These are phyloP conservation scores for Liopterus haemorrhoidalis DNA, from an alignment of 2,888 invertebrate genomes.

Conservation along the genomic window DNA sequence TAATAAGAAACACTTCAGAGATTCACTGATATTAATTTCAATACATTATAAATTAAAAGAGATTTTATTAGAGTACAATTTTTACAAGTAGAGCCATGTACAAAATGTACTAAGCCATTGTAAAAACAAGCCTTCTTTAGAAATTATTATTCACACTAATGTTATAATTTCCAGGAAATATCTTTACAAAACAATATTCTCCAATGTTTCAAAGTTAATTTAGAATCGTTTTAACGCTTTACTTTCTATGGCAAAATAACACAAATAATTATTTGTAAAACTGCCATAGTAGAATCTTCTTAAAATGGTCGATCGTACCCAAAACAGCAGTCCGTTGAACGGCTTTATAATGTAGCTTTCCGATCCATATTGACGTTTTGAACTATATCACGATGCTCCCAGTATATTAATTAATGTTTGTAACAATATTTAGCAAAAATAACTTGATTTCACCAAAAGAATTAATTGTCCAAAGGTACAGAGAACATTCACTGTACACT, in stretches of 20 bases:
- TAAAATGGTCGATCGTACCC: slow-evolving; percentile 24
- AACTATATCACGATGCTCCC: slow-evolving; percentile 10
- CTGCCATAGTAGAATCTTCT: slow-evolving; percentile 15
- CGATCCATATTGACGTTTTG: slow-evolving; percentile 17
- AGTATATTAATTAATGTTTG: slow-evolving; percentile 18
- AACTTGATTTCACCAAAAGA: slow-evolving; percentile 15
- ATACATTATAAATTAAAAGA: too few relatives aligned
- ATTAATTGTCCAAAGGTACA: slow-evolving; percentile 17
- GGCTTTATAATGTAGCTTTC: slow-evolving; percentile 16
- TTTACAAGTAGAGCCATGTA: too few relatives aligned
- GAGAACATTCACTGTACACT: too few relatives aligned
- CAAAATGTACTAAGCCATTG: slow-evolving; percentile 15
- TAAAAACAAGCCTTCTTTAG: slow-evolving; percentile 16
- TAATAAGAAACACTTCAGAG: too few relatives aligned
- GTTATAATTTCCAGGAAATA: neutral
- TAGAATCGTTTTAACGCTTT: slow-evolving; percentile 4
- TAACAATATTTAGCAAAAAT: slow-evolving; percentile 10
- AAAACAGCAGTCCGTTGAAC: slow-evolving; percentile 22
- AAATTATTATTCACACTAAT: slow-evolving; percentile 5
- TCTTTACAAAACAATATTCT: slow-evolving; percentile 3
- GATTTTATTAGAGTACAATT: slow-evolving; percentile 4
- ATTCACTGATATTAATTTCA: too few relatives aligned
- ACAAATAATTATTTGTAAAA: slow-evolving; percentile 22
- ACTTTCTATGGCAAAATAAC: slow-evolving; percentile 7
- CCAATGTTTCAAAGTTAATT: slow-evolving; percentile 6